Evolutionary conservation across 2,888 invertebrate species (phyloP).

Genomic region (Eutolmus rufibarbis): DNA sequence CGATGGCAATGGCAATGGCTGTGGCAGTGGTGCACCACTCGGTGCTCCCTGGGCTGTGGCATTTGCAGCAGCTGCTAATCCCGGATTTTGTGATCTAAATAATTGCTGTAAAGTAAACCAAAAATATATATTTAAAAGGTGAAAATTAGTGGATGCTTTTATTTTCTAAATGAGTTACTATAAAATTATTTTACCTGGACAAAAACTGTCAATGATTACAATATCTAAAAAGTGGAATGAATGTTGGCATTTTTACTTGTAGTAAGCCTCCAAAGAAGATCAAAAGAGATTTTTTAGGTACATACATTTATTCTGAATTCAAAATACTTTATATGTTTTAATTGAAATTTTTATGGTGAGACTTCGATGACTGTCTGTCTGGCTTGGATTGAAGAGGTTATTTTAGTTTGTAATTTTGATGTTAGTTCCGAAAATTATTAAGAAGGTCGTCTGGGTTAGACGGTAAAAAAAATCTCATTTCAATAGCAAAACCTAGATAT

Average conservation of each 20-base stretch:
- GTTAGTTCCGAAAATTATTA: too few relatives aligned
- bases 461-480: too few relatives aligned
- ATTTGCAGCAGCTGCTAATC: slow-evolving; percentile 69
- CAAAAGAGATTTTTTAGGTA: not conserved
- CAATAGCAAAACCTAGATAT: too few relatives aligned
- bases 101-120: slow-evolving; percentile 76
- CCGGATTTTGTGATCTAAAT: slow-evolving; percentile 85
- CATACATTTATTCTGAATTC: not conserved
- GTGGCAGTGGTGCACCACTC: slow-evolving; percentile 74
- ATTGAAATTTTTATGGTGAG: not conserved
- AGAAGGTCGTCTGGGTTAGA: too few relatives aligned
- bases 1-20: slow-evolving; percentile 78
- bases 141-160: not conserved
- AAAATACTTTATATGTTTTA: not conserved
- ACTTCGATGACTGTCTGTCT: too few relatives aligned
- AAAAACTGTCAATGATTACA: not conserved
- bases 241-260: not conserved
- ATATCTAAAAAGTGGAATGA: not conserved
- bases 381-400: too few relatives aligned
- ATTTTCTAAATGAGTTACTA: not conserved
- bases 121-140: slow-evolving; percentile 18
- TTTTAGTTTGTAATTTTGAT: too few relatives aligned
- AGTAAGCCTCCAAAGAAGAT: not conserved
- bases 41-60: slow-evolving; percentile 66
- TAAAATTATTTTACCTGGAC: not conserved